phyloP scores from a whole-genome alignment of 2,797 vertebrate species.

The Furcifer pardalis region DNA sequence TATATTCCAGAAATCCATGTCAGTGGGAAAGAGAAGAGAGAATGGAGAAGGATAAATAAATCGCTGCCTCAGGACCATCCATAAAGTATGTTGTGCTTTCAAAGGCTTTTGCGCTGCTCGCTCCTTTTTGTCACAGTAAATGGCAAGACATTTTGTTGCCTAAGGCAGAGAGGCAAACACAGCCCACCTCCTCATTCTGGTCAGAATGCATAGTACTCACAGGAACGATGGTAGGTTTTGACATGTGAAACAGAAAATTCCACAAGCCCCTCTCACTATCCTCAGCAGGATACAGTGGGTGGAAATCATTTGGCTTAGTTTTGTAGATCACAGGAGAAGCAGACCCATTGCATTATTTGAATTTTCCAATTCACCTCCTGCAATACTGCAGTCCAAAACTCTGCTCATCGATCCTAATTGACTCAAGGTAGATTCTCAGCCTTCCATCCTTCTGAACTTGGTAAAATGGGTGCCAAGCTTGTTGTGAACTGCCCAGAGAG shows the following conservation, averaged over 20 bases:
- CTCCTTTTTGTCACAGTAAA: neutral
- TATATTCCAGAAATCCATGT: constrained; percentile 35
- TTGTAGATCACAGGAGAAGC: too few relatives aligned
- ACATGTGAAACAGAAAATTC: neutral
- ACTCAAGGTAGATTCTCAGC: too few relatives aligned
- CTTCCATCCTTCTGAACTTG: too few relatives aligned
- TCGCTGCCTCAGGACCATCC: neutral
- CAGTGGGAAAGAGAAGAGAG: neutral
- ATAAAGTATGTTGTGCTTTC: neutral
- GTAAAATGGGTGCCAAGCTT: too few relatives aligned
- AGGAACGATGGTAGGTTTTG: neutral
- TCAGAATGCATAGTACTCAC: too few relatives aligned
- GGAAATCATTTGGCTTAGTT: too few relatives aligned
- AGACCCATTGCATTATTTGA: too few relatives aligned
- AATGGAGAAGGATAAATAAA: neutral
- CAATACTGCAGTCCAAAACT: too few relatives aligned
- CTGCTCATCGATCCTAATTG: too few relatives aligned
- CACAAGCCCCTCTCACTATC: neutral
- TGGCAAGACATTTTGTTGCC: neutral
- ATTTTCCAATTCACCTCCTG: too few relatives aligned
- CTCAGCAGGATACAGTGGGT: too few relatives aligned
- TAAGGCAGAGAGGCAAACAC: neutral
- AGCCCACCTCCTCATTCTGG: neutral
- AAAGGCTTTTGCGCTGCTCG: neutral
- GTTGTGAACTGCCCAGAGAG: too few relatives aligned